Conservation (phyloP, 2,113 vertebrate species). For the Hypomesus transpacificus region DNA sequence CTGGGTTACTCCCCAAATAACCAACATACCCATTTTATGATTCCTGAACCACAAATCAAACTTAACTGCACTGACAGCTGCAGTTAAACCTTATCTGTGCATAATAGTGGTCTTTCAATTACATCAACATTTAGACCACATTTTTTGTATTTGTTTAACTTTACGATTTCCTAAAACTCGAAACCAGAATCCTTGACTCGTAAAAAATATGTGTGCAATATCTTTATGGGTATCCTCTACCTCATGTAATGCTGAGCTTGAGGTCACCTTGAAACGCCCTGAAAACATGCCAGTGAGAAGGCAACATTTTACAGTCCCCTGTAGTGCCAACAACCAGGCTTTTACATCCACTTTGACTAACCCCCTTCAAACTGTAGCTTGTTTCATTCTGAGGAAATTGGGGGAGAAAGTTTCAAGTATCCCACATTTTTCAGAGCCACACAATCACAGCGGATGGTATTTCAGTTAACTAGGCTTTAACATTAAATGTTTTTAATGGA, state of each 20-base stretch:
- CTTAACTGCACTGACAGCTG: constrained; percentile 43
- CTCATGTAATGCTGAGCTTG: constrained; percentile 34
- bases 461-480: constrained; percentile 19
- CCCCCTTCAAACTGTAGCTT: constrained; percentile 3
- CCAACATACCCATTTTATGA: constrained; percentile 42
- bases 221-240: constrained; percentile 45
- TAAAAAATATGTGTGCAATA: constrained; percentile 44
- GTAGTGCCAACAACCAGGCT: constrained; percentile 12
- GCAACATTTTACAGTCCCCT: constrained; percentile 37
- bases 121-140: constrained; percentile 35
- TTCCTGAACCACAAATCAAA: constrained; percentile 43
- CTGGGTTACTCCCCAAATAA: constrained; percentile 26
- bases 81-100: constrained; percentile 59
- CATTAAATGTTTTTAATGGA: no score
- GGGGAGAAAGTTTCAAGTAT: no score
- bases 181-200: constrained; percentile 45
- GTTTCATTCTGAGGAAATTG: constrained; percentile 12
- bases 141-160: constrained; percentile 51
- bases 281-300: constrained; percentile 21
- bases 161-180: constrained; percentile 64
- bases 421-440: neutral
- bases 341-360: constrained; percentile 14
- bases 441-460: constrained; percentile 23
- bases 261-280: constrained; percentile 27
- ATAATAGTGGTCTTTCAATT: constrained; percentile 44